phyloP scores from a whole-genome alignment of 2,113 vertebrate genomes.

The Bucco capensis region DNA sequence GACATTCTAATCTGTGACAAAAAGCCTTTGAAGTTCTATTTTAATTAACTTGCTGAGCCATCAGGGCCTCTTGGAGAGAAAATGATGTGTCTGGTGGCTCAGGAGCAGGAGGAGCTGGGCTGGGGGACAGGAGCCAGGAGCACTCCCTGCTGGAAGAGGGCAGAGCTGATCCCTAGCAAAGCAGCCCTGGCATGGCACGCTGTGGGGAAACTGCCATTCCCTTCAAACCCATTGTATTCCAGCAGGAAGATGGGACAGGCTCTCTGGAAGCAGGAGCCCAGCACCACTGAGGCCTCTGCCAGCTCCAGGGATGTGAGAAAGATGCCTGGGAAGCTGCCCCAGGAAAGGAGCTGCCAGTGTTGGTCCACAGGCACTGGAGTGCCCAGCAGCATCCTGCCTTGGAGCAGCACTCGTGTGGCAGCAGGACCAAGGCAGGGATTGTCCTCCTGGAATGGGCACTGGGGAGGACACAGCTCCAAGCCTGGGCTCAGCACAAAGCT shows the following conservation, averaged over 20 bases:
- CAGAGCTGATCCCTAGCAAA: neutral
- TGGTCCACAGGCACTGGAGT: neutral
- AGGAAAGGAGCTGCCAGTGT: neutral
- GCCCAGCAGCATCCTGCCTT: neutral
- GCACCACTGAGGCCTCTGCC: no score
- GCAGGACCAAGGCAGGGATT: neutral
- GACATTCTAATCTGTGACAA: constrained; percentile 10
- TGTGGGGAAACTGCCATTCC: neutral
- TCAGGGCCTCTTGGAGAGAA: neutral
- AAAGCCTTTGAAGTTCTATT: constrained; percentile 18
- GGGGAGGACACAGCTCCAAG: no score
- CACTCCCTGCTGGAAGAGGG: neutral
- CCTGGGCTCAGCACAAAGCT: no score
- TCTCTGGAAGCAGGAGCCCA: no score
- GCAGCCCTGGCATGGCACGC: neutral
- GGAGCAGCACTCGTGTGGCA: neutral
- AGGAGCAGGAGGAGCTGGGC: neutral
- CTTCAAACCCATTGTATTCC: fast-evolving
- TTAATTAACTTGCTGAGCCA: constrained; percentile 53
- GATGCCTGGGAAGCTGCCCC: no score
- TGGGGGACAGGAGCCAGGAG: neutral
- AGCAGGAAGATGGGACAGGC: neutral
- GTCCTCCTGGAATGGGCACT: no score
- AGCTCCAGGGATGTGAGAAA: no score
- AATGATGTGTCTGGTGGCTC: neutral